These are phyloP conservation scores for Sebastes vulpes DNA, from an alignment of 2,797 vertebrate species.

Conservation along the genomic window DNA sequence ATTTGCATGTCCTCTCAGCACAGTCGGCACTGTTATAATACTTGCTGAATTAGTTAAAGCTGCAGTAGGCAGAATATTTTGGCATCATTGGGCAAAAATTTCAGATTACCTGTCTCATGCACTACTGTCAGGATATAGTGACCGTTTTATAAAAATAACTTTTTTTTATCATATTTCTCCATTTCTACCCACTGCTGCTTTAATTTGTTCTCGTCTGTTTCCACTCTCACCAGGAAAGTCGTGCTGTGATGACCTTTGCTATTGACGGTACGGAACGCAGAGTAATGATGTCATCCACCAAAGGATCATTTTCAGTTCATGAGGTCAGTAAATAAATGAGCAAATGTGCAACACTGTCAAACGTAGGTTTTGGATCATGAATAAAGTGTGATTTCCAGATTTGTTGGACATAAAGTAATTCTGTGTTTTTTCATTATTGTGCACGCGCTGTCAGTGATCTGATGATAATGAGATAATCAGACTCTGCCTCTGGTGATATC, in stretches of 20 bases:
- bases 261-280: conserved; percentile 87
- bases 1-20: neutral
- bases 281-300: conserved; percentile 90
- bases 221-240: conserved; percentile 85
- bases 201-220: neutral
- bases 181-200: too few relatives aligned
- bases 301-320: conserved; percentile 88
- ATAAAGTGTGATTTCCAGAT: neutral
- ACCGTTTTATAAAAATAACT: too few relatives aligned
- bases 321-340: conserved; percentile 84
- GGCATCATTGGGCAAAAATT: too few relatives aligned
- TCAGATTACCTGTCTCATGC: too few relatives aligned
- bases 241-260: conserved; percentile 92
- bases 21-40: neutral
- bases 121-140: too few relatives aligned
- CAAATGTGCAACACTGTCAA: neutral
- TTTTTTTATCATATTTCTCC: too few relatives aligned
- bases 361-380: neutral
- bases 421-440: neutral
- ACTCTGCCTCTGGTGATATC: neutral
- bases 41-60: neutral
- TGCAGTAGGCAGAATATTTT: too few relatives aligned
- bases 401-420: neutral
- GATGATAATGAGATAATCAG: neutral
- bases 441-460: neutral